phyloP scores from a whole-genome alignment of 1,140 invertebrate species.

The Leptinotarsa texana region DNA sequence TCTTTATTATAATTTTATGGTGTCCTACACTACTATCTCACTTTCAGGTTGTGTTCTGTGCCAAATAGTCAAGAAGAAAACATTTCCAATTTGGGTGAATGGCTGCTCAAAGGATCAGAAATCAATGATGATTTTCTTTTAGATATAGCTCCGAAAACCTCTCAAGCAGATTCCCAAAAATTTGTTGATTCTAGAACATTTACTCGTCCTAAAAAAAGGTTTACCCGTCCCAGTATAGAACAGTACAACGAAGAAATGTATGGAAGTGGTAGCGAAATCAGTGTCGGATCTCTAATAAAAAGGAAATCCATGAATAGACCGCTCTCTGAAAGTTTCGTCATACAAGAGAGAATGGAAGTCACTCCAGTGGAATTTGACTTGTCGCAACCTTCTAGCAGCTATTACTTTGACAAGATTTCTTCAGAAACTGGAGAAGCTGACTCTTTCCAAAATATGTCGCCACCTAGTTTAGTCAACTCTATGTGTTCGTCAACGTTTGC shows the following conservation, averaged over 20 bases:
- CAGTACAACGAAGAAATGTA: constrained; percentile 52
- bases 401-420: constrained; percentile 51
- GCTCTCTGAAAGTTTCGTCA: constrained; percentile 17
- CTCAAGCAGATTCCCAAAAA: constrained; percentile 45
- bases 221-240: constrained; percentile 54
- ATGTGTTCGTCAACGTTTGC: constrained; percentile 55
- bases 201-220: constrained; percentile 57
- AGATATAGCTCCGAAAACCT: neutral
- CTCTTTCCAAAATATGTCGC: constrained; percentile 54
- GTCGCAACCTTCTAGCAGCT: constrained; percentile 44
- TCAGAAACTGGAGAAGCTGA: constrained; percentile 40
- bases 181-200: constrained; percentile 59
- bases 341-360: constrained; percentile 14
- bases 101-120: constrained; percentile 23
- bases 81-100: constrained; percentile 30
- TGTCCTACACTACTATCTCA: neutral
- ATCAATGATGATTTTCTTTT: constrained; percentile 16
- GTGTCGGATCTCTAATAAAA: constrained; percentile 8
- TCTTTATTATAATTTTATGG: neutral
- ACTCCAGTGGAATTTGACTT: constrained; percentile 51
- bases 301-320: constrained; percentile 5
- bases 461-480: constrained; percentile 53
- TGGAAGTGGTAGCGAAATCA: constrained; percentile 35
- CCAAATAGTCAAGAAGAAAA: neutral
- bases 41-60: constrained; percentile 18